Conservation (phyloP, 2,888 invertebrate species). For the Sericinus montela region DNA sequence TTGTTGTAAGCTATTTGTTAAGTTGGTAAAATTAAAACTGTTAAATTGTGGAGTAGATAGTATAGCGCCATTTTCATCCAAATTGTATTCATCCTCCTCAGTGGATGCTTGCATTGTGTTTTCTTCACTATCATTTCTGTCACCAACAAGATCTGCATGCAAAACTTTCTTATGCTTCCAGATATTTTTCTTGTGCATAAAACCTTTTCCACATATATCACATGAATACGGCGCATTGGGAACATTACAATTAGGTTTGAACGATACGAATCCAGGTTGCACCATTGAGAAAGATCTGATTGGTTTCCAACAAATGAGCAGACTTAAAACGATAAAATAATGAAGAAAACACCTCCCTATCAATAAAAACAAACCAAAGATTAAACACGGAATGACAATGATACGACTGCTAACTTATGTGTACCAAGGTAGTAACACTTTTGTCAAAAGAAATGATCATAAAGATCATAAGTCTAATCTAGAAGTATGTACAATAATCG, state of each 20-base stretch:
- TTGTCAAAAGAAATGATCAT: slow-evolving; percentile 1
- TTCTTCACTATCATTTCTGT: slow-evolving; percentile 70
- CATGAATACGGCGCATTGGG: slow-evolving; percentile 78
- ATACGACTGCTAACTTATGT: slow-evolving; percentile 30
- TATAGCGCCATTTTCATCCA: slow-evolving; percentile 63
- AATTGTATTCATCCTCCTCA: slow-evolving; percentile 69
- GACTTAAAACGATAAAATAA: slow-evolving; percentile 38
- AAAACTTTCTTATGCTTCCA: slow-evolving; percentile 77
- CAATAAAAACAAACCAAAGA: slow-evolving; percentile 32
- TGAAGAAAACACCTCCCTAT: slow-evolving; percentile 27
- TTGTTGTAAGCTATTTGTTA: slow-evolving; percentile 46
- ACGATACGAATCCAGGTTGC: slow-evolving; percentile 53
- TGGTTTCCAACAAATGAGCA: slow-evolving; percentile 71
- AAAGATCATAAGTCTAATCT: slow-evolving; percentile 9
- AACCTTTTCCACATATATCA: slow-evolving; percentile 82
- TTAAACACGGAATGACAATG: slow-evolving; percentile 49
- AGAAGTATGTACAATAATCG: slow-evolving; percentile 24
- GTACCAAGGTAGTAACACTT: slow-evolving; percentile 27
- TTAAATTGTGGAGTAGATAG: slow-evolving; percentile 73
- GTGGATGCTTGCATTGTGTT: slow-evolving; percentile 74
- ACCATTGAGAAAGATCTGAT: slow-evolving; percentile 57
- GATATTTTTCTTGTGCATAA: slow-evolving; percentile 77
- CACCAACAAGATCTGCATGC: slow-evolving; percentile 66
- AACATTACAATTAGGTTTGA: slow-evolving; percentile 61
- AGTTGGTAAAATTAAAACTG: slow-evolving; percentile 66